Evolutionary conservation across 2,113 vertebrate species (phyloP).

Genomic region (Cyanocitta stelleri): DNA sequence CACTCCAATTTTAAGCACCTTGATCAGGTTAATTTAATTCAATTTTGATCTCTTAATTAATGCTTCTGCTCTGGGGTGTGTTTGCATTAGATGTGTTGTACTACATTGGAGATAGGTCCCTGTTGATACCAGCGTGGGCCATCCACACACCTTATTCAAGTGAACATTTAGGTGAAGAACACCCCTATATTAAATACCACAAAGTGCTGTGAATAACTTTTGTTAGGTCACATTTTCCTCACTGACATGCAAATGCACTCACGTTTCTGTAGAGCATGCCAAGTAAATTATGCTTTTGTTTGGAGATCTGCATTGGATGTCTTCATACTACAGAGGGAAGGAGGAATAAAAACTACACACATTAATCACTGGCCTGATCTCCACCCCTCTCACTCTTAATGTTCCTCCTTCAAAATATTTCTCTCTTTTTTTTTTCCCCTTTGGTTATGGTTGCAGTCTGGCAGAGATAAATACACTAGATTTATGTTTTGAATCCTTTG

Average conservation of each 20-base stretch:
- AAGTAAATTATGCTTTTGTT: background rate
- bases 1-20: background rate
- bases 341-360: background rate
- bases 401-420: background rate
- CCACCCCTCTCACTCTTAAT: background rate
- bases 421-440: background rate
- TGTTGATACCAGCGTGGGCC: background rate
- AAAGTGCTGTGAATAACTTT: background rate
- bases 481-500: background rate
- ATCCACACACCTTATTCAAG: background rate
- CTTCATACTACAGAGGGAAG: background rate
- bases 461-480: background rate
- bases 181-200: background rate
- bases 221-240: background rate
- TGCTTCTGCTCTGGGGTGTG: background rate
- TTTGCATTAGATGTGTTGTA: background rate
- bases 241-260: background rate
- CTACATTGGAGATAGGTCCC: background rate
- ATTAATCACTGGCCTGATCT: background rate
- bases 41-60: background rate
- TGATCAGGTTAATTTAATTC: background rate
- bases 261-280: background rate
- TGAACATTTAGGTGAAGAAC: background rate
- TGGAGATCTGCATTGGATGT: background rate
- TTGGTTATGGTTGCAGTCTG: background rate